A percentile compares a stretch with the other conserved stretches of the same genome.
phyloP scores from a whole-genome alignment of 1,140 invertebrate species.

The Ditylenchus dipsaci region DNA sequence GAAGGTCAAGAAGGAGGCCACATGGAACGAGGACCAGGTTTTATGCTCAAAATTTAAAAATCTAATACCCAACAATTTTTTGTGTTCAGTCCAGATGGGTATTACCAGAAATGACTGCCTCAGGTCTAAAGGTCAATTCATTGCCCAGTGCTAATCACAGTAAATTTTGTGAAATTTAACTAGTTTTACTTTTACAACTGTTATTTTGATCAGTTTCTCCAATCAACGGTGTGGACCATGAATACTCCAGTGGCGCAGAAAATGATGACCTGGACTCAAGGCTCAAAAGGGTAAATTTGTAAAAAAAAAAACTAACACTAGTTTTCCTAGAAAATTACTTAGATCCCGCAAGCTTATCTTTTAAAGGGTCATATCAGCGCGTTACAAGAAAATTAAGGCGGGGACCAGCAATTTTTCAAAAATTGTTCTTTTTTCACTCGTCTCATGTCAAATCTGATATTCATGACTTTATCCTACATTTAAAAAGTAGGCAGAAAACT shows the following conservation, averaged over 20 bases:
- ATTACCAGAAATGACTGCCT: slow-evolving; percentile 66
- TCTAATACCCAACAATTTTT: no score
- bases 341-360: no score
- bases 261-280: slow-evolving; percentile 23
- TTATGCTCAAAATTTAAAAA: no score
- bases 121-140: background rate
- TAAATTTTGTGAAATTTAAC: background rate
- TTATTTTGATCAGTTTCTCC: background rate
- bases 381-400: no score
- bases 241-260: background rate
- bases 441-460: no score
- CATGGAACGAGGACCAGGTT: slow-evolving; percentile 71
- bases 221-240: background rate
- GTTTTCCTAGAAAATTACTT: slow-evolving; percentile 9
- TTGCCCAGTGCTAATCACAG: slow-evolving; percentile 3
- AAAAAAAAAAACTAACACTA: background rate
- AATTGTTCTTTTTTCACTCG: no score
- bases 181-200: background rate
- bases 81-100: slow-evolving; percentile 66
- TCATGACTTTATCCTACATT: no score
- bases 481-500: no score
- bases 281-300: slow-evolving; percentile 41
- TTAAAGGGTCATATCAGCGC: no score
- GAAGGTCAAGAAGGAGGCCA: slow-evolving; percentile 65
- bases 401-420: no score